Conservation (phyloP, 2,113 vertebrate genomes). For the Sakesphorus luctuosus region DNA sequence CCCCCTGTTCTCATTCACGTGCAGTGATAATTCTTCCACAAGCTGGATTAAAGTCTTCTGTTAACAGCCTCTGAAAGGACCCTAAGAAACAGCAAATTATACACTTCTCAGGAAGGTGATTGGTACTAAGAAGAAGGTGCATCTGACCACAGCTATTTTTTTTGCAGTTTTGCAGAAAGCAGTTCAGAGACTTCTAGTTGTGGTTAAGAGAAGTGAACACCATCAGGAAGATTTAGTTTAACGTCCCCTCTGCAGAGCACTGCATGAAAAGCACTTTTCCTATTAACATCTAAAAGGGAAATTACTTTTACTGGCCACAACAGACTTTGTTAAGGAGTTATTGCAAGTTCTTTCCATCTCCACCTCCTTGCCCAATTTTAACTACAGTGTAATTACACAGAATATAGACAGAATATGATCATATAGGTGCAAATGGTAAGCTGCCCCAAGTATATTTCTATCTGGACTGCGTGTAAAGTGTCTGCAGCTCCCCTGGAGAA, state of each 20-base stretch:
- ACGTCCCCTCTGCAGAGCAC: background rate
- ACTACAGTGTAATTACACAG: background rate
- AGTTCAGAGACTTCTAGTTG: background rate
- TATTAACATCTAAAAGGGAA: background rate
- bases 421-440: accelerated
- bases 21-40: slow-evolving; percentile 20
- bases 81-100: slow-evolving; percentile 1
- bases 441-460: background rate
- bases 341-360: background rate
- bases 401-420: accelerated
- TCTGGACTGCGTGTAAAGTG: background rate
- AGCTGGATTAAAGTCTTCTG: slow-evolving; percentile 36
- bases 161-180: background rate
- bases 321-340: background rate
- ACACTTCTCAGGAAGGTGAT: background rate
- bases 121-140: background rate
- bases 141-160: background rate
- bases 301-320: background rate
- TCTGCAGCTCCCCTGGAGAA: background rate
- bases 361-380: background rate
- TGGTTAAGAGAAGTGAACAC: background rate
- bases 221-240: background rate
- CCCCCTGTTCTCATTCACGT: background rate
- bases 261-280: background rate
- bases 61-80: slow-evolving; percentile 8